Evolutionary conservation across 1,140 invertebrate species (phyloP), one percentile per base, ranked within the genome.

Genomic region (Brachionus paranguensis): DNA sequence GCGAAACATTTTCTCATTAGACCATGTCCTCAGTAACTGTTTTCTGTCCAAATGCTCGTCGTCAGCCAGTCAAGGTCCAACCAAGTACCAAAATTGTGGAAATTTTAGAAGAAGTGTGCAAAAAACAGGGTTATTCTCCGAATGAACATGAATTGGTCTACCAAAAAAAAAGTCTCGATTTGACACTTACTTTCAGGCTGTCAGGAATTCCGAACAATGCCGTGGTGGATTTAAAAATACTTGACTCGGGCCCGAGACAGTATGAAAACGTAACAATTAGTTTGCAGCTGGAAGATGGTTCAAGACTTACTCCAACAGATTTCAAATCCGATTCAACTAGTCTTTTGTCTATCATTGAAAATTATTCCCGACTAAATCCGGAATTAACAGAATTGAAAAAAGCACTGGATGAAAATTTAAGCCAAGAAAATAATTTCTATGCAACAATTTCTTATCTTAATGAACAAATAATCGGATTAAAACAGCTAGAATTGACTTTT

Each of bases 91-190:
- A 81, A 37, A 43, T 81, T 14, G 37, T 81, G 8, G 78, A 81
- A 29, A 81, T 81, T n/a, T 47, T 81, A 24, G 78, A 81, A 45
- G 78, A 81, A 68, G 78, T 68, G 37, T 81, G 78, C 41, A 81
- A 64, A 45, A 81, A 68, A 37, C 78, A 81, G 17, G 78, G 78
- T 7, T 68, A 43, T 24, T 29, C 33, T 11, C 53, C 53, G 53
- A 64, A 81, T 47, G 78, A 81, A n/a, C 53, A 81, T 27, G 78
- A 81, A 47, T 14, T 81, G 24, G 78, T 81, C 27, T 68, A 81
- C 20, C 43, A 81, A 60, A 81, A 81, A 37, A 60, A 45, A 45
- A 60, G 29, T 41, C 10, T 81, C 1, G 78, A 81, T 47, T 27
- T 81, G n/a, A 64, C 64, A 20, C 33, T 64, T 29, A 81, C 53